phyloP scores from a whole-genome alignment of 2,113 vertebrate species.

The Ictalurus punctatus region DNA sequence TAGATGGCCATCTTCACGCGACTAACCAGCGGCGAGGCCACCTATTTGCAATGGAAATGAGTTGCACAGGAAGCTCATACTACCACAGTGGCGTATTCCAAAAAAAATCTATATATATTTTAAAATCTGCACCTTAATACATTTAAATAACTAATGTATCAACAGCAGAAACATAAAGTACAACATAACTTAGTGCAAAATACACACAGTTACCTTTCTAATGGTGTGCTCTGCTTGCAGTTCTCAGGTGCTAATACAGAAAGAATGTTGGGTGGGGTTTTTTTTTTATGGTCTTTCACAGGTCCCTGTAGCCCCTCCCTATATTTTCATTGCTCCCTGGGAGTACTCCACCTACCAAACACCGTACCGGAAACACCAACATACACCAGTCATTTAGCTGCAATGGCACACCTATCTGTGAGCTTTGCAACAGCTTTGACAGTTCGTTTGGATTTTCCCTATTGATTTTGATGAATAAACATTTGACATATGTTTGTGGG shows the following conservation, averaged over 20 bases:
- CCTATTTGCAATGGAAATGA: not conserved
- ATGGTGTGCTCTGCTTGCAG: not conserved
- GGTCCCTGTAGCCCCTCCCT: not conserved
- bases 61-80: not conserved
- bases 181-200: not conserved
- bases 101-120: not conserved
- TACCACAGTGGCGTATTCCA: not conserved
- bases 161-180: not conserved
- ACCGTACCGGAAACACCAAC: not conserved
- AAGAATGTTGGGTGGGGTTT: constrained; percentile 17
- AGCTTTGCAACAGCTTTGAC: not conserved
- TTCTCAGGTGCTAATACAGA: not conserved
- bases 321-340: not conserved
- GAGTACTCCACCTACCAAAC: not conserved
- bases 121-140: not conserved
- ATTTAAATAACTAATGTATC: not conserved
- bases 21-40: not conserved
- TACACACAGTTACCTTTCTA: constrained; percentile 24
- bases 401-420: not conserved
- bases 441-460: not conserved
- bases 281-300: constrained; percentile 18
- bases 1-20: not conserved
- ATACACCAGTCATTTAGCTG: not conserved
- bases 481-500: not conserved
- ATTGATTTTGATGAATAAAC: not conserved